Evolutionary conservation across 2,888 invertebrate genomes (phyloP), one percentile per base, ranked within the genome.

Genomic region (Yponomeuta evonymella): DNA sequence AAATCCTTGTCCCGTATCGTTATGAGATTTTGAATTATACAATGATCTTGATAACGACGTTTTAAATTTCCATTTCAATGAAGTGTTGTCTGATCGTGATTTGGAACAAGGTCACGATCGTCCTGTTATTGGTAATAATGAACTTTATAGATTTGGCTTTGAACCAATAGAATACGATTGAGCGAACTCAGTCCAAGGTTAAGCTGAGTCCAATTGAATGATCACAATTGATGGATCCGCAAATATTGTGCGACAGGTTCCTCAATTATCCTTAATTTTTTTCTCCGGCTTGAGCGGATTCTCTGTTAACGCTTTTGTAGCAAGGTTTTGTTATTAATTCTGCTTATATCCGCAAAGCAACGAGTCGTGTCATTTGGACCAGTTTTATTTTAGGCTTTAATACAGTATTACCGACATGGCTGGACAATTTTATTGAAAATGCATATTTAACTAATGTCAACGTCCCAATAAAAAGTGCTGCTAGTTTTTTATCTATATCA

Each of bases 121-220:
- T 80, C 76, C 74, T 79, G 81, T 82, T 78, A 85, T 85, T 83
- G 82, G 85, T 36, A 82, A 79, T 87, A 86, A 85, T 86, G 85
- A 88, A 88, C 86, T 87, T 85, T 87, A 88, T 87, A 83, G 85
- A 88, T 85, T 83, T 88, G 89, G 83, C 89, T 89, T 89, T 90
- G 89, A 88, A 87, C 87, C 83, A 86, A 89, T 90, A 85, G 83
- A 87, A 82, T 79, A 79, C 83, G 87, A 90, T 90, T 86, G 90
- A 84, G 29, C 43, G 43, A 12, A 33, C 48, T 9, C 6, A 2
- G 33, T 58, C 33, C 69, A 69, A 69, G 51, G 69, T 69, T 33
- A 58, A 48, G 51, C 15, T 23, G 3, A 58, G 15, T 30, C 33
- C 69, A 67, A 43, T 67, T 67, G 67, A 67, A 23, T 65, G 65